phyloP scores from a whole-genome alignment of 2,888 invertebrate genomes.

The Xestia xanthographa region DNA sequence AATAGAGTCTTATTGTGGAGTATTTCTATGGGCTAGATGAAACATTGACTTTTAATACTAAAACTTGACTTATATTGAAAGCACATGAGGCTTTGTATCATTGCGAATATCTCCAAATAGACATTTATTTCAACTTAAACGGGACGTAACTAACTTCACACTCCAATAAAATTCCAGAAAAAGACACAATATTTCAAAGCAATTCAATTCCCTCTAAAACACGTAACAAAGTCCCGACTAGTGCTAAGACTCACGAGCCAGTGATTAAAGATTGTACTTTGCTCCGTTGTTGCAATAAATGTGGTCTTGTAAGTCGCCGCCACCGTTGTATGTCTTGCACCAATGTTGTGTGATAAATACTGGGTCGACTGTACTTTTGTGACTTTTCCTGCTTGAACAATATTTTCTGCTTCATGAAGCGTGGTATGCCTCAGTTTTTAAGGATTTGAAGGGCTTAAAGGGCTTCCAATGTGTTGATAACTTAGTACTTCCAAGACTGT shows the following conservation, averaged over 20 bases:
- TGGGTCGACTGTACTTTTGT: conserved; percentile 23
- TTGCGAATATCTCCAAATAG: not conserved
- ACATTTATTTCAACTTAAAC: not conserved
- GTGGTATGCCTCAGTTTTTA: too few relatives aligned
- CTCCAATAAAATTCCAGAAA: not conserved
- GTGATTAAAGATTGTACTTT: conserved; percentile 78
- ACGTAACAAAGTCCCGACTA: conserved; percentile 65
- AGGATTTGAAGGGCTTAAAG: too few relatives aligned
- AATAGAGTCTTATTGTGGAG: not conserved
- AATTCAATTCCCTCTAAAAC: conserved; percentile 45
- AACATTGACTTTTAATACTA: not conserved
- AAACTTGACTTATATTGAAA: not conserved
- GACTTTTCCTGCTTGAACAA: not conserved
- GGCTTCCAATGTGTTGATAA: too few relatives aligned
- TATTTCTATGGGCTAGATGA: not conserved
- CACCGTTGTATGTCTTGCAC: conserved; percentile 37
- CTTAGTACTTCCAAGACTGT: too few relatives aligned
- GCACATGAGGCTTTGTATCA: not conserved
- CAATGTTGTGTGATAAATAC: conserved; percentile 41
- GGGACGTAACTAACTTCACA: not conserved
- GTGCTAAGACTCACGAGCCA: conserved; percentile 70
- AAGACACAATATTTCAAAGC: conserved; percentile 26
- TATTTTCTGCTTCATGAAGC: too few relatives aligned
- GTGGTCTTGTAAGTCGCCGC: conserved; percentile 48
- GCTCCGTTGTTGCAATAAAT: conserved; percentile 63